These are phyloP conservation scores for Drosophila bipectinata DNA, from an alignment of 1,140 invertebrate species.

Conservation along the genomic window DNA sequence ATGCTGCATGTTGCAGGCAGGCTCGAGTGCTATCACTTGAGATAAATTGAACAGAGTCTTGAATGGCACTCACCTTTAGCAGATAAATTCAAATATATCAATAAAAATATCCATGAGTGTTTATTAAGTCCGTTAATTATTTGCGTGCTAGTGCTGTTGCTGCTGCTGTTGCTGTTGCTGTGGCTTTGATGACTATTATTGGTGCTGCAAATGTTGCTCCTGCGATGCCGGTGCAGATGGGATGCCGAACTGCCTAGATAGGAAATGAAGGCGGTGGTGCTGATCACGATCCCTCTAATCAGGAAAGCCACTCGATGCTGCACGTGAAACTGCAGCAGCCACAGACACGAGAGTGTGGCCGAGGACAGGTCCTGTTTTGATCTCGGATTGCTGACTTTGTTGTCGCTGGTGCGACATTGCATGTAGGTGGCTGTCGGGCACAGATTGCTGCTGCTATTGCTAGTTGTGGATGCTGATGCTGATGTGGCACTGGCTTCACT, in stretches of 20 bases:
- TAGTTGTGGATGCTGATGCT: constrained; percentile 54
- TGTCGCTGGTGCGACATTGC: constrained; percentile 48
- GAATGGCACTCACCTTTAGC: constrained; percentile 78
- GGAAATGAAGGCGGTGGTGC: constrained; percentile 62
- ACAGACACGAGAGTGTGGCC: constrained; percentile 29
- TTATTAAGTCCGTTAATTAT: constrained; percentile 81
- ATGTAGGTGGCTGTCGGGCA: constrained; percentile 53
- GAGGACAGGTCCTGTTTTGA: constrained; percentile 44
- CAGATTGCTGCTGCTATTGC: constrained; percentile 60
- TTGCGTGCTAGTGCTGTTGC: constrained; percentile 53
- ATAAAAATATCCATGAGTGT: constrained; percentile 84
- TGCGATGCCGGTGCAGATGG: constrained; percentile 31
- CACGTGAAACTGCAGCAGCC: constrained; percentile 57
- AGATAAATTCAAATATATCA: constrained; percentile 84
- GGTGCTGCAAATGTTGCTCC: constrained; percentile 17
- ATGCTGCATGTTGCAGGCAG: constrained; percentile 33
- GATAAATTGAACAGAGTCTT: constrained; percentile 21
- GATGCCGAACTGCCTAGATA: constrained; percentile 41
- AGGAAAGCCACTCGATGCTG: constrained; percentile 41
- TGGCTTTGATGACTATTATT: constrained; percentile 16
- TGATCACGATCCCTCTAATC: constrained; percentile 33
- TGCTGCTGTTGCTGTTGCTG: constrained; percentile 25
- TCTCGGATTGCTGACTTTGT: constrained; percentile 37
- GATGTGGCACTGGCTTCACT: constrained; percentile 26
- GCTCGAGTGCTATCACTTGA: constrained; percentile 47